Evolutionary conservation across 2,888 invertebrate species (phyloP), one percentile per base, ranked within the genome.

Genomic region (Melinaea marsaeus): DNA sequence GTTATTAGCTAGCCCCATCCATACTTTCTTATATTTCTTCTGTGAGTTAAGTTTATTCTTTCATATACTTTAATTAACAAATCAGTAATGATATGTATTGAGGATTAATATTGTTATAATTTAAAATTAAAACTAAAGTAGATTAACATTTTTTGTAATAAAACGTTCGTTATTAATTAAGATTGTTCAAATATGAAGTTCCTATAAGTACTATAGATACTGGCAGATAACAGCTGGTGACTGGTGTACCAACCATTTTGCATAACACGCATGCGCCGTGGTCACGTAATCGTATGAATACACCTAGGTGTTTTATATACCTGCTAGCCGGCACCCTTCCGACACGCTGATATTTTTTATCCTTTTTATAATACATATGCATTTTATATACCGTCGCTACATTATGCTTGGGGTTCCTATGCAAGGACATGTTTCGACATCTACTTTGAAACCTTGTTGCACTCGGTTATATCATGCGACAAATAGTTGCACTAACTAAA

Each of bases 311-410:
- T n/a, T 3, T 22, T 51, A 9, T 11, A 51, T 32, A 51, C 22
- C 22, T 51, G n/a, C 48, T n/a, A 13, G 22, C 22, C 51, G n/a
- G 51, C 51, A 51, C 51, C 51, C 51, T 51, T 51, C 51, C 51
- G 51, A 32, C 51, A 51, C 32, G 51, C 51, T 51, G 51, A 32
- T 51, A 51, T 51, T 51, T 51, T 48, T 51, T 3, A 11, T 32
- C 51, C 11, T 51, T 51, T 51, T 48, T 48, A 48, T 51, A 51
- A 9, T 42, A 51, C 51, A 32, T 9, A 32, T 51, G 51, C 51
- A 51, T 11, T 32, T 11, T 51, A 51, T 32, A 51, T 32, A 51
- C 1, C 42, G 7, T 42, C 11, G 51, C 51, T 51, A 51, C 51
- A 51, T 51, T 22, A 51, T 13, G 51, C 51, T 51, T 32, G 32